Base-by-base conservation (phyloP, 35 echinoderm and acorn worm species). In the Apostichopus parvimensis region DNA sequence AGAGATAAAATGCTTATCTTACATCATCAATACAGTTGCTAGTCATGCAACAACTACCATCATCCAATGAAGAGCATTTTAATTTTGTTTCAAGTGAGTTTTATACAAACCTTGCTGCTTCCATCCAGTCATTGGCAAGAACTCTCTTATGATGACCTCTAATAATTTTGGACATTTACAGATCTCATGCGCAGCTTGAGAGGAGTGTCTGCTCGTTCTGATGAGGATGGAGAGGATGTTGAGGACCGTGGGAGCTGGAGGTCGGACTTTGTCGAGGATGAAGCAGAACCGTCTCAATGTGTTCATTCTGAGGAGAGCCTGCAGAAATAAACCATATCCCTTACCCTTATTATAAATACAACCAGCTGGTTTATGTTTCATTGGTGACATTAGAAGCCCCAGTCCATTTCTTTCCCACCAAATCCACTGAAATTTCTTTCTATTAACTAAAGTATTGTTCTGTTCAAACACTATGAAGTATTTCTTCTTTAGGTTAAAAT, bases 291-390 rank as follows among this genome's bases (percentile, higher is more conserved):
- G 85, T 9, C 82, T 83, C 12, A 99, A 64, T 18, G 94, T 52
- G 17, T 92, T 95, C 97, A 99, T 99, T 57, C 93, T 94, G 24
- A 99, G 79, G 6, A 99, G 68, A 79, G 85, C 97, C 97, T 99
- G 53, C 12, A 53, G 21, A 73, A 76, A 85, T 65, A 12, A 88
- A 45, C 34, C 34, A 45, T 45, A 45, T n/a, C 34, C 34, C 34
- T 45, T 45, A 45, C 34, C 3, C 1, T 45, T 45, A 4, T 45
- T 45, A 45, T n/a, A n/a, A n/a, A 45, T 45, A 45, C 0, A 75
- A 17, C 0, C 71, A 75, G 71, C 0, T 14, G 71, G 21, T 22
- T 75, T 22, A 75, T 75, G 71, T 14, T 14, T 75, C 21, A 17
- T 22, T 75, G 71, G 71, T 14, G 71, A 45, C 0, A 45, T 45